Base-by-base conservation (phyloP, 2,797 vertebrate genomes). In the Danio aesculapii region DNA sequence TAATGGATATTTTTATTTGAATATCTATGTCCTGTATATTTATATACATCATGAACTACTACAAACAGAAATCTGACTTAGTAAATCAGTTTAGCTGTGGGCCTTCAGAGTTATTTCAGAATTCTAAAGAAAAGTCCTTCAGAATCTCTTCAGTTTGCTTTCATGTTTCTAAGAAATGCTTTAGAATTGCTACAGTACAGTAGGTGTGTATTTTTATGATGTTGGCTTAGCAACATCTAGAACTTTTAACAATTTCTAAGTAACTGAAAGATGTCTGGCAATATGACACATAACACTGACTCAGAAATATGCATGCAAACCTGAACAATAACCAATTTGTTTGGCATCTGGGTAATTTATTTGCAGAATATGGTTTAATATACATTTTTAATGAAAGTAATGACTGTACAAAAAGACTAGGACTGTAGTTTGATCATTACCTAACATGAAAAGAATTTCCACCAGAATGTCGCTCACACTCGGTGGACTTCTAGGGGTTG, bases 401-500 rank as follows among this genome's bases (percentile, higher is more conserved):
- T 53, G 50, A 55, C 14, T 53, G 7, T 16, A 14, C 47, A 69
- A 70, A 70, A 57, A 50, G 14, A 69, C 21, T n/a, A 53, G 21
- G 16, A 21, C 55, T 6, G 6, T 44, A 47, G 17, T 13, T 49
- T 74, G 57, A 5, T 41, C 17, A 96, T 89, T 86, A 99, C 98
- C 98, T 66, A 97, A 97, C 85, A 99, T 99, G 86, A 99, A 99
- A 76, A 99, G 95, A 80, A 99, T 99, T 93, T 99, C 98, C 93
- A 99, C 98, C 0, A 96, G 95, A 68, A 99, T 98, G 89, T 99
- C 98, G 77, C 97, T 99, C 93, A 98, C 97, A 0, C 97, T 97
- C 1, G 83, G 83, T 12, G 85, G 83, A 68, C 62, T 87, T 66
- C 85, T 85, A 49, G 75, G 71, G 62, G 97, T 98, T 93, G 95